phyloP scores from a whole-genome alignment of 2,888 invertebrate species.

The Ennomos fuscantarius region DNA sequence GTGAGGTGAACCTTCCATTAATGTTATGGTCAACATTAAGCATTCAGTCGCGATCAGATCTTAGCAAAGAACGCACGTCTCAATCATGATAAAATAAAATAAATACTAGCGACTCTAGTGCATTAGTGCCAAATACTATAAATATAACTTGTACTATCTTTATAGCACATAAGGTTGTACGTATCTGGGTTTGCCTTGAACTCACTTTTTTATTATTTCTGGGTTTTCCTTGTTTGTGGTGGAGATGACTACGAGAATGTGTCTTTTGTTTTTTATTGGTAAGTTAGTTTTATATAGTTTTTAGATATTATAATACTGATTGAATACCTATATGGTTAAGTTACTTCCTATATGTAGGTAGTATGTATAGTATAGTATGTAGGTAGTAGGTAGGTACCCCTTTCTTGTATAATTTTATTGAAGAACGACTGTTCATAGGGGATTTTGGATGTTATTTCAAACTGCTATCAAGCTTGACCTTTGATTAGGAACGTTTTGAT shows the following conservation, averaged over 20 bases:
- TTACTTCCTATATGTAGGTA: too few relatives aligned
- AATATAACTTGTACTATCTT: conserved; percentile 32
- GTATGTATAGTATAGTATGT: too few relatives aligned
- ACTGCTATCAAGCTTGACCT: too few relatives aligned
- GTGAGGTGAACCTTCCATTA: conserved; percentile 17
- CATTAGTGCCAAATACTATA: conserved; percentile 42
- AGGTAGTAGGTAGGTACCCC: too few relatives aligned
- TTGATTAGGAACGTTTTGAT: too few relatives aligned
- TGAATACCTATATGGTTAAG: too few relatives aligned
- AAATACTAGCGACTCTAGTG: conserved; percentile 22
- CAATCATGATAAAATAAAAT: conserved; percentile 13
- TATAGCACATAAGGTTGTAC: conserved; percentile 22
- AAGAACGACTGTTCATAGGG: too few relatives aligned
- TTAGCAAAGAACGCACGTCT: conserved; percentile 5
- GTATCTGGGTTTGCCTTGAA: conserved; percentile 55
- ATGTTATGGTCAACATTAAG: conserved; percentile 25
- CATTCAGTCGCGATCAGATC: conserved; percentile 13
- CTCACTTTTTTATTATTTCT: conserved; percentile 49
- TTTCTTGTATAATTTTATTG: too few relatives aligned
- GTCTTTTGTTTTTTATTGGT: conserved; percentile 69
- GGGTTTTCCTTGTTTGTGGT: conserved; percentile 63
- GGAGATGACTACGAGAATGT: conserved; percentile 64
- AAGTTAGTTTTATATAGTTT: conserved; percentile 50
- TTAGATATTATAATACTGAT: too few relatives aligned
- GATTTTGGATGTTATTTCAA: too few relatives aligned